phyloP scores from a whole-genome alignment of 2,888 invertebrate species.

The Drosophila anomalata region DNA sequence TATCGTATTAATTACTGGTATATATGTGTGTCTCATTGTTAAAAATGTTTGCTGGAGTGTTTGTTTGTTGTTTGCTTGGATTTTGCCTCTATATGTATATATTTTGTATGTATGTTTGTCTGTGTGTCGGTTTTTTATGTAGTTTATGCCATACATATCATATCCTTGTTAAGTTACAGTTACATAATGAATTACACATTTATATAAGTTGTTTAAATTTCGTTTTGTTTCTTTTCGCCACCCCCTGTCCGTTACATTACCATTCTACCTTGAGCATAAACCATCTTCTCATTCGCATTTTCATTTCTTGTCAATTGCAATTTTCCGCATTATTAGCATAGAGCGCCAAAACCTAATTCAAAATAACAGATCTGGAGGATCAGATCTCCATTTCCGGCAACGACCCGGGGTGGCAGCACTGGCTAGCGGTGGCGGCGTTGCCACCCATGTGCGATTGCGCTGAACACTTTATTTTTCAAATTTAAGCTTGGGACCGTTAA shows the following conservation, averaged over 20 bases:
- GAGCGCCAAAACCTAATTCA: background rate
- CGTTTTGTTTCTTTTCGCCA: constrained; percentile 22
- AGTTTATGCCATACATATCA: constrained; percentile 50
- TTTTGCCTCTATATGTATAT: constrained; percentile 51
- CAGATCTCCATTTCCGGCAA: constrained; percentile 19
- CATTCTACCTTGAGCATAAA: constrained; percentile 43
- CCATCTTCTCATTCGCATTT: constrained; percentile 8
- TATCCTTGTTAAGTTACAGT: constrained; percentile 66
- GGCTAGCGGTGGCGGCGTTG: constrained; percentile 27
- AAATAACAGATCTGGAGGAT: background rate
- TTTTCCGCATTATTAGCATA: background rate
- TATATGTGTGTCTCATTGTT: constrained; percentile 38
- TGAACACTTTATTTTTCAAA: constrained; percentile 41
- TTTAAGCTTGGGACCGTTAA: constrained; percentile 29
- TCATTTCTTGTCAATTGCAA: constrained; percentile 9
- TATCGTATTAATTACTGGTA: constrained; percentile 37
- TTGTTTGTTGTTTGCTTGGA: constrained; percentile 29
- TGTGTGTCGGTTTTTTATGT: constrained; percentile 41
- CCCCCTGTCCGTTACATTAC: constrained; percentile 2
- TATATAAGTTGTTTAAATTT: constrained; percentile 50
- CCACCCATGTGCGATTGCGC: constrained; percentile 44
- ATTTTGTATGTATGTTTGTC: constrained; percentile 25
- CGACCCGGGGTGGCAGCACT: constrained; percentile 48
- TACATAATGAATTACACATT: constrained; percentile 56
- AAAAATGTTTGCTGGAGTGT: constrained; percentile 53